These are phyloP conservation scores for Caenorhabditis remanei DNA, from an alignment of 1,140 invertebrate genomes.

Conservation along the genomic window DNA sequence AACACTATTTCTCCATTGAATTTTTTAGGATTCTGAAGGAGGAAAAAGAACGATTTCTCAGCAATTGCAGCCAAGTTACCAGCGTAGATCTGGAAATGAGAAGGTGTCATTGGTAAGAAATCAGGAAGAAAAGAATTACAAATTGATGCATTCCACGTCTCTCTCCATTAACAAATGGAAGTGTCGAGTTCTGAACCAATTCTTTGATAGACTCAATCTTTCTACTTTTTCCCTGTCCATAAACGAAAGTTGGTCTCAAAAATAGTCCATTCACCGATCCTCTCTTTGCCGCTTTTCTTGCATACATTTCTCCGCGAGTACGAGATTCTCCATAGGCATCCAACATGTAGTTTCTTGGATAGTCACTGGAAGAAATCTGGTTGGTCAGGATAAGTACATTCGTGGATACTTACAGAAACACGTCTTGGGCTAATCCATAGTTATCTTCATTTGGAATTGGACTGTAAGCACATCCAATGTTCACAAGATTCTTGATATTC, in stretches of 20 bases:
- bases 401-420: slow-evolving; percentile 37
- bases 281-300: slow-evolving; percentile 49
- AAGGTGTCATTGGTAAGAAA: background rate
- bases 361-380: slow-evolving; percentile 43
- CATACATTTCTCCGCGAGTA: slow-evolving; percentile 62
- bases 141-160: slow-evolving; percentile 58
- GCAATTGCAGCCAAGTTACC: slow-evolving; percentile 53
- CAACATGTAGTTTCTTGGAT: slow-evolving; percentile 58
- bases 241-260: slow-evolving; percentile 52
- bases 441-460: slow-evolving; percentile 61
- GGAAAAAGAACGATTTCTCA: slow-evolving; percentile 40
- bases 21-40: slow-evolving; percentile 21
- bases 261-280: slow-evolving; percentile 39
- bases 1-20: slow-evolving; percentile 60
- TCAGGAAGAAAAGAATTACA: background rate
- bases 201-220: slow-evolving; percentile 49
- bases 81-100: slow-evolving; percentile 55
- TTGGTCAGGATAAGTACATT: background rate
- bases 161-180: slow-evolving; percentile 52
- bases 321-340: slow-evolving; percentile 59
- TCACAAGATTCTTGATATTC: slow-evolving; percentile 28
- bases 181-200: slow-evolving; percentile 13
- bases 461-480: slow-evolving; percentile 56
- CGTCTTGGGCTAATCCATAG: slow-evolving; percentile 58
- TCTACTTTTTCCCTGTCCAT: slow-evolving; percentile 35